A percentile compares a stretch with the other conserved stretches of the same genome.
Evolutionary conservation across 2,113 vertebrate species (phyloP).

Genomic region (Boulengeromyrus knoepffleri): DNA sequence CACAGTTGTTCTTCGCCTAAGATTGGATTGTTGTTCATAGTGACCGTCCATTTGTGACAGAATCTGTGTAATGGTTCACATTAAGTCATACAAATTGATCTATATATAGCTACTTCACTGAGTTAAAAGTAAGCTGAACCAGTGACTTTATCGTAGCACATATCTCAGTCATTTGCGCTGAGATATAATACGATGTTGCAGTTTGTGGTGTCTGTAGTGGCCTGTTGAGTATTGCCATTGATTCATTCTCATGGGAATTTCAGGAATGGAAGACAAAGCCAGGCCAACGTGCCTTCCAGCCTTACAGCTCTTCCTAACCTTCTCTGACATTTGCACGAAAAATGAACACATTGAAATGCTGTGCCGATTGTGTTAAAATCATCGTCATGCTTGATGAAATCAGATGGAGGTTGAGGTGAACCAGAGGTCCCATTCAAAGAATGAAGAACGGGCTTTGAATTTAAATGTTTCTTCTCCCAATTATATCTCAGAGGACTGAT

Average conservation of each 20-base stretch:
- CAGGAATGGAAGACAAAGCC: not conserved
- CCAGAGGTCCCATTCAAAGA: not conserved
- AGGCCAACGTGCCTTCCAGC: not conserved
- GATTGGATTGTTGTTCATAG: not conserved
- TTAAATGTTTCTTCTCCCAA: conserved; percentile 3
- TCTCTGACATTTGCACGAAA: conserved; percentile 8
- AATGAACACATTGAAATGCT: conserved; percentile 1
- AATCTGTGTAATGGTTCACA: not conserved
- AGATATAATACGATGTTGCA: not conserved
- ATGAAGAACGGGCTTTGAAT: not conserved
- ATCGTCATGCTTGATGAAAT: conserved; percentile 1
- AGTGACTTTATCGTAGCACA: not conserved
- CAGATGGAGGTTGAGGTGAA: conserved; percentile 4
- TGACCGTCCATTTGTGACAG: not conserved
- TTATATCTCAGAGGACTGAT: not conserved
- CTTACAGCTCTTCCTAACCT: conserved; percentile 2
- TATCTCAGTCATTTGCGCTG: not conserved
- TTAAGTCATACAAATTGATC: not conserved
- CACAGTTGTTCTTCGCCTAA: not conserved
- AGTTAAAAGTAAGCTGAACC: not conserved
- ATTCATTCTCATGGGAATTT: not conserved
- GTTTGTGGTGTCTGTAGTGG: not conserved
- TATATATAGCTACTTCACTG: not conserved
- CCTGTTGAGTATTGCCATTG: not conserved
- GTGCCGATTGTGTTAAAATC: not conserved